Base-by-base conservation (phyloP, 2,113 vertebrate species). In the Mobula hypostoma region DNA sequence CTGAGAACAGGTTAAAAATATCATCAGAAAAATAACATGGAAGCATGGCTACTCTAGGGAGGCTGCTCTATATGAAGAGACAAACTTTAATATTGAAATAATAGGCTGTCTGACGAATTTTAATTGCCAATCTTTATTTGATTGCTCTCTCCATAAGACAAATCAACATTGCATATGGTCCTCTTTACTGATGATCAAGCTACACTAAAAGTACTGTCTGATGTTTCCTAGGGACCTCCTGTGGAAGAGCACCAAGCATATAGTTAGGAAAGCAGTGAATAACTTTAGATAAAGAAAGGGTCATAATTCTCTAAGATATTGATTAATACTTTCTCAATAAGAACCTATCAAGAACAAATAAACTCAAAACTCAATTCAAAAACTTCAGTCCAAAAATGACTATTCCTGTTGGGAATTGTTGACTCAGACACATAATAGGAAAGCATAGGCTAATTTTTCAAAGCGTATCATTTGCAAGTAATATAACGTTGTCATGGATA, bases 131-230 rank as follows among this genome's bases (percentile, higher is more conserved):
- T 14, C 29, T 21, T 21, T 40, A 58, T 29, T 88, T 63, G 61
- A 90, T 66, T n/a, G 61, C 15, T 66, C 85, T 29, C 61, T 90
- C n/a, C 24, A 17, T 36, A 32, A n/a, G 82, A 1, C 48, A 85
- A 58, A n/a, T 88, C 85, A 32, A 19, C 7, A 66, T 90, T 90
- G 61, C 85, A 32, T 61, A 66, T 88, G 63, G 85, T 66, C 61
- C 85, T 88, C 36, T 27, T n/a, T 88, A 7, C 4, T 27, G n/a
- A 5, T 66, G 85, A 66, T 88, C 61, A 66, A 32, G 61, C 58
- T n/a, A 15, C 61, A 88, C n/a, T 88, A 66, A 88, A 88, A 61
- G 29, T 29, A 88, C 85, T 63, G 66, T 90, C 85, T 90, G 61
- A 90, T n/a, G 85, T 32, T 90, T 90, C n/a, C 85, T 4, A 32